phyloP scores from a whole-genome alignment of 2,888 invertebrate species.

The Itoplectis maculator region DNA sequence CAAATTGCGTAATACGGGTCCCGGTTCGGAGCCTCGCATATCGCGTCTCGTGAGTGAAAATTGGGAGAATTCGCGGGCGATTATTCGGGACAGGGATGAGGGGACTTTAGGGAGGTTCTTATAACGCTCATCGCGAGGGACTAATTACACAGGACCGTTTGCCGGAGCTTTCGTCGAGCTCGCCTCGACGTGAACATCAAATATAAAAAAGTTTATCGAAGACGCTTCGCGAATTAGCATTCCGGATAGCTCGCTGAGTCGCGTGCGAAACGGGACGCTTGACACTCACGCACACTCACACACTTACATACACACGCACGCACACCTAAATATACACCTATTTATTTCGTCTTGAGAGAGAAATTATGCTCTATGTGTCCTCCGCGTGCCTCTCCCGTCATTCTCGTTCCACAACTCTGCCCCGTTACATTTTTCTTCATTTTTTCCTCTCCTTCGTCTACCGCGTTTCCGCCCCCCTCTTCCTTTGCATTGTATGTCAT shows the following conservation, averaged over 20 bases:
- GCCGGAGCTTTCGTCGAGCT: conserved; percentile 25
- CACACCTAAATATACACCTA: conserved; percentile 41
- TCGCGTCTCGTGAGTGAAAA: conserved; percentile 7
- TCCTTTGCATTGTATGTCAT: conserved; percentile 27
- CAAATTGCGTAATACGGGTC: conserved; percentile 29
- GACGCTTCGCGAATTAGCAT: conserved; percentile 4
- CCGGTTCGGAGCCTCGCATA: conserved; percentile 12
- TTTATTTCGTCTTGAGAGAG: conserved; percentile 43
- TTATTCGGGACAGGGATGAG: neutral
- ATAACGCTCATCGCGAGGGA: conserved; percentile 27
- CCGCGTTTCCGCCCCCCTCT: neutral
- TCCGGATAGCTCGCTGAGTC: conserved; percentile 12
- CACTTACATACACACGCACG: conserved; percentile 13
- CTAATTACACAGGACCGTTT: conserved; percentile 34
- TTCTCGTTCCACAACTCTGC: conserved; percentile 1
- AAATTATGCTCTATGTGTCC: conserved; percentile 40
- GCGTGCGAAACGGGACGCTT: conserved; percentile 1
- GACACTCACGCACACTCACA: conserved; percentile 5
- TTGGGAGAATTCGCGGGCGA: neutral
- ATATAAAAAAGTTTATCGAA: conserved; percentile 49
- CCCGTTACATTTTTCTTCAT: neutral
- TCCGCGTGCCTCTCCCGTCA: conserved; percentile 1
- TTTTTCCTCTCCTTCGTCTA: neutral
- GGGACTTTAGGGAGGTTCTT: neutral
- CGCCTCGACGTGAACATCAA: conserved; percentile 27